Percentiles rank a stretch among this genome's conserved stretches.
phyloP scores from a whole-genome alignment of 2,888 invertebrate genomes.

The Phorcus lineatus region DNA sequence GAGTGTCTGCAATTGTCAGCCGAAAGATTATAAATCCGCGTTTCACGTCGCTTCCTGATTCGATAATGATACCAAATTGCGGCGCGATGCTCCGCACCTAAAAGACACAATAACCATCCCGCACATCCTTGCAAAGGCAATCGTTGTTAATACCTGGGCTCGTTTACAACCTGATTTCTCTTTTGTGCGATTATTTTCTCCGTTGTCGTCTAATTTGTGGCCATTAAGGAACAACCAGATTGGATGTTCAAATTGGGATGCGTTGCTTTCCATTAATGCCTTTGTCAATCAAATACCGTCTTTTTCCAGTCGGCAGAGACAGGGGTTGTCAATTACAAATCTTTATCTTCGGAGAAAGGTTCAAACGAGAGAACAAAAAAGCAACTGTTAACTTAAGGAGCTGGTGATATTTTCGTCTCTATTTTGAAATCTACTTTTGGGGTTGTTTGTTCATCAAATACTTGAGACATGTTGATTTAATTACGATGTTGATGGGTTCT shows the following conservation, averaged over 20 bases:
- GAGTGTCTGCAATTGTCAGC: slow-evolving; percentile 16
- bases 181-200: slow-evolving; percentile 20
- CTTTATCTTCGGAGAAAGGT: background rate
- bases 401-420: slow-evolving; percentile 5
- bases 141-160: background rate
- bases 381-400: background rate
- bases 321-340: slow-evolving; percentile 13
- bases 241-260: background rate
- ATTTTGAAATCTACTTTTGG: slow-evolving; percentile 1
- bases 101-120: background rate
- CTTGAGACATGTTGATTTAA: slow-evolving; percentile 6
- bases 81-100: background rate
- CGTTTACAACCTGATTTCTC: slow-evolving; percentile 1
- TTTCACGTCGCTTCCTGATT: slow-evolving; percentile 13
- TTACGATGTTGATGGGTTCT: background rate
- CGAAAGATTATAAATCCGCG: slow-evolving; percentile 1
- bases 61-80: slow-evolving; percentile 19
- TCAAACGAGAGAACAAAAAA: background rate
- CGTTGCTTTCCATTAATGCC: background rate
- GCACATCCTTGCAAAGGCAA: background rate
- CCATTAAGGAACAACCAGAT: slow-evolving; percentile 6
- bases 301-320: background rate
- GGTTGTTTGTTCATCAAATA: background rate
- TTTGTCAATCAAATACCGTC: background rate
- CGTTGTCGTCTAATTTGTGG: slow-evolving; percentile 15